phyloP scores from a whole-genome alignment of 2,888 invertebrate species.

The Idaea biselata region DNA sequence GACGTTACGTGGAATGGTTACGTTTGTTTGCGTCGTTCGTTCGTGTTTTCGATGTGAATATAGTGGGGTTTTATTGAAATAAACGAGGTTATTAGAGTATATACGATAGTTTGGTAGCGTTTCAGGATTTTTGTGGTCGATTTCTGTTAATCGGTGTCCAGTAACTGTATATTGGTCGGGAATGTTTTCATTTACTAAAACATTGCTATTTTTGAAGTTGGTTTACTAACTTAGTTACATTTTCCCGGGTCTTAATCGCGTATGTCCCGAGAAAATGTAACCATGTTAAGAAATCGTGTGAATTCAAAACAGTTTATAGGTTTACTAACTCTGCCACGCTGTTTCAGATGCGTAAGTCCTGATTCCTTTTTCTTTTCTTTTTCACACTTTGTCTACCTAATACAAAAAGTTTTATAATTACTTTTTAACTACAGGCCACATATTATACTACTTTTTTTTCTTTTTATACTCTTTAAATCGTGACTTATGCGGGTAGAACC shows the following conservation, averaged over 20 bases:
- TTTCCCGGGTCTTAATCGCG: too few relatives aligned
- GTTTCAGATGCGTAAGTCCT: too few relatives aligned
- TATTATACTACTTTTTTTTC: too few relatives aligned
- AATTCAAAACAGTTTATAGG: too few relatives aligned
- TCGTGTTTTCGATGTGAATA: conserved; percentile 39
- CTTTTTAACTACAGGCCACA: too few relatives aligned
- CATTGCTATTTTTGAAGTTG: neutral
- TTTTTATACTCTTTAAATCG: neutral
- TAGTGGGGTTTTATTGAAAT: conserved; percentile 34
- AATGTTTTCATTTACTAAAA: conserved; percentile 8
- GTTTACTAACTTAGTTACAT: too few relatives aligned
- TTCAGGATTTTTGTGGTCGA: conserved; percentile 15
- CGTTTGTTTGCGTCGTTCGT: conserved; percentile 59
- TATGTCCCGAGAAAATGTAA: too few relatives aligned
- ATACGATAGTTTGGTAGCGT: conserved; percentile 16
- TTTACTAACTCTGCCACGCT: too few relatives aligned
- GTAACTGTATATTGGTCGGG: conserved; percentile 12
- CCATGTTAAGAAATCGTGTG: too few relatives aligned
- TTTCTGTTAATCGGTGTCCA: conserved; percentile 13
- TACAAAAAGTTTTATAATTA: too few relatives aligned
- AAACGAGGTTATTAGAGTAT: conserved; percentile 28
- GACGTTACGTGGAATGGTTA: conserved; percentile 76
- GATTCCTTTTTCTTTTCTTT: too few relatives aligned
- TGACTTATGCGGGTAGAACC: neutral
- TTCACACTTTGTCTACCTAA: too few relatives aligned